These are phyloP conservation scores for Stenopsyche tienmushanensis DNA, from an alignment of 1,140 invertebrate species.

Conservation along the genomic window DNA sequence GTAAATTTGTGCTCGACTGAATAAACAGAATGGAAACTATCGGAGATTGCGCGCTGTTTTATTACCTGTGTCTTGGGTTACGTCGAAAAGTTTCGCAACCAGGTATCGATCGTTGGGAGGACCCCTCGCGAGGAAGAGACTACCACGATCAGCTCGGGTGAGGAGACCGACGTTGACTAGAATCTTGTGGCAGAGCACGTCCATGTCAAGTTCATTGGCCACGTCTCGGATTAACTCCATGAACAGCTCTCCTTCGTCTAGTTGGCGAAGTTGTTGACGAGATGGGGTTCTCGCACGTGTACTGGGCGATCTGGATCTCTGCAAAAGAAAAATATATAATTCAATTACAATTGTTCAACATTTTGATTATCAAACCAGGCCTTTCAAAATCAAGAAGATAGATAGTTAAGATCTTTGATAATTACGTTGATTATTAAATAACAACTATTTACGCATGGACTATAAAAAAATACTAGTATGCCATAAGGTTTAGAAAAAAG, in stretches of 20 bases:
- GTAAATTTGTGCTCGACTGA: neutral
- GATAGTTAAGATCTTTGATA: too few relatives aligned
- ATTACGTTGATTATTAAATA: too few relatives aligned
- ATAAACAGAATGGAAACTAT: too few relatives aligned
- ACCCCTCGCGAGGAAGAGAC: slow-evolving; percentile 84
- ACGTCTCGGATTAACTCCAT: slow-evolving; percentile 93
- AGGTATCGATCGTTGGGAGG: slow-evolving; percentile 70
- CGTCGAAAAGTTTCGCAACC: slow-evolving; percentile 89
- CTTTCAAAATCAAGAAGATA: too few relatives aligned
- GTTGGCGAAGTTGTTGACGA: slow-evolving; percentile 60
- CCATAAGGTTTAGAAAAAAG: too few relatives aligned
- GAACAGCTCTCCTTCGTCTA: slow-evolving; percentile 81
- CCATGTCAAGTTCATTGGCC: slow-evolving; percentile 89
- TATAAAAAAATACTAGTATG: too few relatives aligned
- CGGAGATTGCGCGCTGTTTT: slow-evolving; percentile 1
- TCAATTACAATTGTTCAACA: too few relatives aligned
- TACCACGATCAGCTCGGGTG: slow-evolving; percentile 83
- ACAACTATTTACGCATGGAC: too few relatives aligned
- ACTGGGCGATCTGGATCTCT: slow-evolving; percentile 60
- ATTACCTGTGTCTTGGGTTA: slow-evolving; percentile 80
- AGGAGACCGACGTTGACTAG: slow-evolving; percentile 86
- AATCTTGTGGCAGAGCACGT: slow-evolving; percentile 92
- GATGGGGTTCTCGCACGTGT: slow-evolving; percentile 52
- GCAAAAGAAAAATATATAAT: slow-evolving; percentile 31
- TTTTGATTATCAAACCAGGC: too few relatives aligned